A percentile compares a stretch with the other conserved stretches of the same genome.
Evolutionary conservation across 2,797 vertebrate species (phyloP).

Genomic region (Natrix natrix): DNA sequence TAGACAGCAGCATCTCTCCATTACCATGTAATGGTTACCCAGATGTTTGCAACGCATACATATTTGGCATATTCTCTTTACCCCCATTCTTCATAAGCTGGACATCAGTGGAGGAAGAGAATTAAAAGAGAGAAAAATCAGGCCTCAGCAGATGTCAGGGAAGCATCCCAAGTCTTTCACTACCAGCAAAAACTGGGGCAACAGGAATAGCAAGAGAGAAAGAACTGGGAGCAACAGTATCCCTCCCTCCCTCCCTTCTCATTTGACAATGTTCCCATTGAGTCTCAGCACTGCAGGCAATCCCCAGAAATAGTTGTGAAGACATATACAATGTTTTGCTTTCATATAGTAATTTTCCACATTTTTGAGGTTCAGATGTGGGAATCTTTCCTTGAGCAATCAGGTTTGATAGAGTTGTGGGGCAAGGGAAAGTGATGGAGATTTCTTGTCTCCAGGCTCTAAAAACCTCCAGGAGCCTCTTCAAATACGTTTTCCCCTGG

Average conservation of each 20-base stretch:
- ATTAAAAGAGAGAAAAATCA: not conserved
- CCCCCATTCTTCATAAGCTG: not conserved
- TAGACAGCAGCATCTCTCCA: not conserved
- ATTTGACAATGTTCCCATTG: not conserved
- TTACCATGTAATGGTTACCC: not conserved
- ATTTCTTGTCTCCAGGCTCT: not conserved
- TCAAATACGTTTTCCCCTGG: too few species aligned
- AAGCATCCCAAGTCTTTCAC: not conserved
- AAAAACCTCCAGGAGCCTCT: not conserved
- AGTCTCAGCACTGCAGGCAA: not conserved
- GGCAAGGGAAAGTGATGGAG: not conserved
- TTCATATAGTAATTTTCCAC: not conserved
- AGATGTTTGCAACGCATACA: not conserved
- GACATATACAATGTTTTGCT: not conserved
- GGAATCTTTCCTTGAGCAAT: not conserved
- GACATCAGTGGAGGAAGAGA: not conserved
- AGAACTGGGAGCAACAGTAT: not conserved
- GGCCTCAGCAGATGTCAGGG: not conserved
- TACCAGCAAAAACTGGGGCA: not conserved
- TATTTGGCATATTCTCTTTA: not conserved
- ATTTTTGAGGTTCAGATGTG: not conserved
- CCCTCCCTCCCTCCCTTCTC: not conserved
- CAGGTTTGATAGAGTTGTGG: not conserved
- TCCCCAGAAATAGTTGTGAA: not conserved
- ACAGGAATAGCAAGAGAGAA: not conserved